A percentile compares a stretch with the other conserved stretches of the same genome.
Conservation (phyloP, 2,888 invertebrate species). For the Limnephilus auricula region DNA sequence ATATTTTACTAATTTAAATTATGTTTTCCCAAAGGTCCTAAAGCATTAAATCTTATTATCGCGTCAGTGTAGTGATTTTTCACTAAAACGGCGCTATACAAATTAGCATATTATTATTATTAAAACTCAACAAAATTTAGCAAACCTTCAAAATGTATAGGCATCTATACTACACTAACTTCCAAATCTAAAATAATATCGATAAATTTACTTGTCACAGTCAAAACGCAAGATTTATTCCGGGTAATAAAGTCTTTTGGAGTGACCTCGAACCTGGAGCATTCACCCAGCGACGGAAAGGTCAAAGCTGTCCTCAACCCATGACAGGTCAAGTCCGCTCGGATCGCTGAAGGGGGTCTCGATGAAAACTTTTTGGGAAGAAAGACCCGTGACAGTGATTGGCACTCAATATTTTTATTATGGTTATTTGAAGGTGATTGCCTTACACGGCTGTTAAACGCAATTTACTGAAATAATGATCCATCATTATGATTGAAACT, state of each 20-base stretch:
- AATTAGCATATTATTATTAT: too few species aligned
- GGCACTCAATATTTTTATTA: not conserved
- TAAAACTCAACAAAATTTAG: too few species aligned
- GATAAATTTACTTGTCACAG: not conserved
- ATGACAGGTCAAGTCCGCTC: not conserved
- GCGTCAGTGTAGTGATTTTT: too few species aligned
- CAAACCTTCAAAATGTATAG: not conserved
- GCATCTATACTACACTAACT: not conserved
- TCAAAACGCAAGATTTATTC: not conserved
- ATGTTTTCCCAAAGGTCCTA: not conserved
- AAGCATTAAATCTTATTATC: not conserved
- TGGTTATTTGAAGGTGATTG: not conserved
- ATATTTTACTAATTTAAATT: not conserved
- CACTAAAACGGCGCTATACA: too few species aligned
- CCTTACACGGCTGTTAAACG: not conserved
- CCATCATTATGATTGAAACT: not conserved
- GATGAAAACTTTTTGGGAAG: not conserved
- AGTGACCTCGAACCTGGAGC: not conserved
- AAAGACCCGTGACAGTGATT: constrained; percentile 2
- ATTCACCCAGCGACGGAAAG: not conserved
- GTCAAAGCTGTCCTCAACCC: not conserved
- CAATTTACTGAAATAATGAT: not conserved
- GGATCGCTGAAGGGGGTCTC: not conserved
- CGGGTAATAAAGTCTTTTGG: not conserved
- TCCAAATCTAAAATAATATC: not conserved